Conservation (phyloP, 2,797 vertebrate genomes). For the Pseudomugil gertrudae region DNA sequence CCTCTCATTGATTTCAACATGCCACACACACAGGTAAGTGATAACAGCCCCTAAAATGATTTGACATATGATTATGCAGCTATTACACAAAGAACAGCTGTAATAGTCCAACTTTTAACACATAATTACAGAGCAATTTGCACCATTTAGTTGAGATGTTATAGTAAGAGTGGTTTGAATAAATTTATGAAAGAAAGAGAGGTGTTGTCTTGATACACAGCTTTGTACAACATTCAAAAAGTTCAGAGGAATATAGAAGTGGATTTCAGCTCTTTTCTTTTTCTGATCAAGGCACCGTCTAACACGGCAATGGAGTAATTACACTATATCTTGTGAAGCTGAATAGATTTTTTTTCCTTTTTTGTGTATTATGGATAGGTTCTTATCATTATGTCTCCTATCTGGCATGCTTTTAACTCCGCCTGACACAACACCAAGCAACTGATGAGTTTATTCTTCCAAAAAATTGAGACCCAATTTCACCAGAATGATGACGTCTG, state of each 20-base stretch:
- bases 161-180: conserved; percentile 44
- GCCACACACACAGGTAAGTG: conserved; percentile 75
- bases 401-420: conserved; percentile 54
- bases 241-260: conserved; percentile 25
- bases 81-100: conserved; percentile 68
- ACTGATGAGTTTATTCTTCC: conserved; percentile 65
- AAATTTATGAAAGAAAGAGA: conserved; percentile 67
- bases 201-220: conserved; percentile 44
- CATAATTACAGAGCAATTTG: conserved; percentile 79
- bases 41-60: conserved; percentile 70
- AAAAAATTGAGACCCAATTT: conserved; percentile 43
- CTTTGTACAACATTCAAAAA: conserved; percentile 24
- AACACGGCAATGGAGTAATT: conserved; percentile 58
- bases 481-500: conserved; percentile 23
- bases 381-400: conserved; percentile 62
- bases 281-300: conserved; percentile 37
- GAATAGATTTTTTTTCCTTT: conserved; percentile 20
- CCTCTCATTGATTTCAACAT: conserved; percentile 66
- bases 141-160: conserved; percentile 74
- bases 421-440: conserved; percentile 53
- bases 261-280: conserved; percentile 35
- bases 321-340: conserved; percentile 47
- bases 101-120: conserved; percentile 82
- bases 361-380: conserved; percentile 36
- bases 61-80: conserved; percentile 83